Percentiles rank a stretch among this genome's conserved stretches.
These are phyloP conservation scores for Malurus alboscapulatus DNA, from an alignment of 2,113 vertebrate genomes.

Conservation along the genomic window DNA sequence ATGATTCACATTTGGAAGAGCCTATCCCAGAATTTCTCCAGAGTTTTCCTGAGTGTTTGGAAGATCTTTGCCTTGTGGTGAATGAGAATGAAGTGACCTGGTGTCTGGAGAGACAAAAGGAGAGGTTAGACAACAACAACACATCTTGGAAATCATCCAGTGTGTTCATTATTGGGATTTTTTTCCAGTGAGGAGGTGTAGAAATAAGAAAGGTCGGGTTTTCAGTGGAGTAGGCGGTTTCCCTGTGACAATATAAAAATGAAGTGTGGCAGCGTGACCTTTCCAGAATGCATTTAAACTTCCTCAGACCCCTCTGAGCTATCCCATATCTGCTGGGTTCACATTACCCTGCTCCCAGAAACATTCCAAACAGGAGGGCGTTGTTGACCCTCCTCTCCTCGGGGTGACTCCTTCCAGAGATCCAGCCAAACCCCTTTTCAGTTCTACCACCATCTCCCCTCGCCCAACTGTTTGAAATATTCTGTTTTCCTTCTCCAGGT, in stretches of 20 bases:
- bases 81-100: neutral
- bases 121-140: neutral
- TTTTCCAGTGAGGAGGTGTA: neutral
- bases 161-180: rapidly evolving
- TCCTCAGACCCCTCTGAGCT: neutral
- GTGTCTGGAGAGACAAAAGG: neutral
- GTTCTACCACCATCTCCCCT: neutral
- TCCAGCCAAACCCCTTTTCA: neutral
- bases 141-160: neutral
- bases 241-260: slow-evolving; percentile 18
- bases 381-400: neutral
- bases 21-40: neutral
- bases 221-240: neutral
- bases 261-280: neutral
- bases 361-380: neutral
- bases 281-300: slow-evolving; percentile 34
- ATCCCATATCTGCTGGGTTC: slow-evolving; percentile 50
- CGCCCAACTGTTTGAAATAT: neutral
- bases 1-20: rapidly evolving
- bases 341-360: slow-evolving; percentile 2
- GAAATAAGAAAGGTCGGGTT: neutral
- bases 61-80: neutral
- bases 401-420: neutral
- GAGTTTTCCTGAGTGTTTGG: neutral
- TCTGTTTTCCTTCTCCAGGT: slow-evolving; percentile 43